Percentiles rank a stretch among this genome's conserved stretches.
Evolutionary conservation across 1,140 invertebrate species (phyloP).

Genomic region (Melanaphis sacchari): DNA sequence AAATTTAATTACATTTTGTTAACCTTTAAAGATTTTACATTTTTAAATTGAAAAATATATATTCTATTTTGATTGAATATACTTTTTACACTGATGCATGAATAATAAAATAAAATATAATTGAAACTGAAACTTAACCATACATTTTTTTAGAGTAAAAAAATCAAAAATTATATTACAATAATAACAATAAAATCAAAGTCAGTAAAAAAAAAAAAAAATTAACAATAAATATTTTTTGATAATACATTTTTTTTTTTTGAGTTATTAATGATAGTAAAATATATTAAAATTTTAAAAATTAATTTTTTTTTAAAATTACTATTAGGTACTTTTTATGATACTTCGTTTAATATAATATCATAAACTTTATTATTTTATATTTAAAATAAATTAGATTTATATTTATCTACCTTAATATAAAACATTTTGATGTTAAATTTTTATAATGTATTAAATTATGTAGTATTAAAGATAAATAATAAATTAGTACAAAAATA

Average conservation of each 20-base stretch:
- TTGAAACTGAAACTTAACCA: not conserved
- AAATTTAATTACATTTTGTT: not conserved
- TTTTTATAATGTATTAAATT: too few species aligned
- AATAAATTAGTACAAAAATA: too few species aligned
- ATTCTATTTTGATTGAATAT: not conserved
- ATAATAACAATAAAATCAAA: not conserved
- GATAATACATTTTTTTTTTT: too few species aligned
- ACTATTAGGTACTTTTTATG: too few species aligned
- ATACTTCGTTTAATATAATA: too few species aligned
- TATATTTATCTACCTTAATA: too few species aligned
- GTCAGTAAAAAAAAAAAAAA: not conserved
- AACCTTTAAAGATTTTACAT: not conserved
- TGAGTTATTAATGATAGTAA: too few species aligned
- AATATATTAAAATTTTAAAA: too few species aligned
- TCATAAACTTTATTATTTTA: not conserved
- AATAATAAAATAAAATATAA: not conserved
- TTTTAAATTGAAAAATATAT: not conserved
- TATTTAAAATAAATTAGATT: too few species aligned
- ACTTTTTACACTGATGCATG: not conserved
- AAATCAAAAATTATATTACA: not conserved
- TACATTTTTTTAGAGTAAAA: not conserved
- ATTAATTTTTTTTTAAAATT: too few species aligned
- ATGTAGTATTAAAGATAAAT: too few species aligned
- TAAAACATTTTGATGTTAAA: too few species aligned
- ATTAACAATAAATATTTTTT: not conserved